phyloP scores from a whole-genome alignment of 2,113 vertebrate species.

The Gnathonemus longibarbis region DNA sequence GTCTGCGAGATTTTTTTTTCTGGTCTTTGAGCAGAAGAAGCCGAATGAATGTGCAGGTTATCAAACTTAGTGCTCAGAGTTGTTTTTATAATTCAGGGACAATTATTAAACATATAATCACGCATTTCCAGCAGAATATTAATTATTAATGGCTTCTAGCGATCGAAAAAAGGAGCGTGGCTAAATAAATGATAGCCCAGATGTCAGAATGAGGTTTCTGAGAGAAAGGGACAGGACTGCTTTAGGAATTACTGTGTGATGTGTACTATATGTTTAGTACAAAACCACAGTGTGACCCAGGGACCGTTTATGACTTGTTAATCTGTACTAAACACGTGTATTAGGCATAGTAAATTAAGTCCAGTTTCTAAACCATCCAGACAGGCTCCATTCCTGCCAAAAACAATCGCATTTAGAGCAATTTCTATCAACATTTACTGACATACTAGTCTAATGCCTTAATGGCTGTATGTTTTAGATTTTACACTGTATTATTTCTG shows the following conservation, averaged over 20 bases:
- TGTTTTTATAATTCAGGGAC: constrained; percentile 47
- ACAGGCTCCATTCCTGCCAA: neutral
- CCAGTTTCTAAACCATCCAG: neutral
- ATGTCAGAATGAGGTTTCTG: constrained; percentile 47
- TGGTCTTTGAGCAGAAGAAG: neutral
- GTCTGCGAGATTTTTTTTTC: neutral
- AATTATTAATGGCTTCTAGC: constrained; percentile 48
- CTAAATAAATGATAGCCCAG: constrained; percentile 50
- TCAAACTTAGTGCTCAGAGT: constrained; percentile 30
- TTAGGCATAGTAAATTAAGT: constrained; percentile 2
- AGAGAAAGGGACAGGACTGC: neutral
- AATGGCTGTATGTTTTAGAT: neutral
- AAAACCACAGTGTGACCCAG: neutral
- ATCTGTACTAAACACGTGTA: neutral
- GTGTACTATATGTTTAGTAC: neutral
- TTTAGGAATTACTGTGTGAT: neutral
- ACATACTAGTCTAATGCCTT: neutral
- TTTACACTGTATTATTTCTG: neutral
- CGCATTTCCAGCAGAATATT: constrained; percentile 51
- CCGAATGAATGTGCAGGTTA: constrained; percentile 27
- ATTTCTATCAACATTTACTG: neutral
- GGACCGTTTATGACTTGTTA: neutral
- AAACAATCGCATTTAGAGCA: neutral
- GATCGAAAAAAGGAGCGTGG: constrained; percentile 35
- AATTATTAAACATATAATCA: constrained; percentile 53